phyloP scores from a whole-genome alignment of 2,888 invertebrate species.

The Harpalus rubripes region DNA sequence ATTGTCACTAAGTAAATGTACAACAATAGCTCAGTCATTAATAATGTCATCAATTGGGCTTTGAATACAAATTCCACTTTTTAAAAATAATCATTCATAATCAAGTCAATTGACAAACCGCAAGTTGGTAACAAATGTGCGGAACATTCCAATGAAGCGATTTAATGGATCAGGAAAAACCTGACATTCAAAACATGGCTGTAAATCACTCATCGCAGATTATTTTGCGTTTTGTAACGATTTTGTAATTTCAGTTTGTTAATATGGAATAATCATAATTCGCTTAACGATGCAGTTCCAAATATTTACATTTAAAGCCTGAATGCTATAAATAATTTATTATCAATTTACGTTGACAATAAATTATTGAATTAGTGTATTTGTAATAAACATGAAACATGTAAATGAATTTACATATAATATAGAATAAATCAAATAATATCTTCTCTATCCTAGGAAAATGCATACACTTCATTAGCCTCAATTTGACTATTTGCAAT shows the following conservation, averaged over 20 bases:
- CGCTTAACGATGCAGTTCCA: background rate
- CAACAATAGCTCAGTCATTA: too few species aligned
- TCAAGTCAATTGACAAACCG: background rate
- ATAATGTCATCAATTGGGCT: too few species aligned
- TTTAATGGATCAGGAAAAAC: background rate
- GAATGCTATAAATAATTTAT: background rate
- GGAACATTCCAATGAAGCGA: background rate
- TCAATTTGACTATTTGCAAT: too few species aligned
- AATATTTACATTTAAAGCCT: background rate
- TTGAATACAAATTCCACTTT: background rate
- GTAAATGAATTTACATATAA: background rate
- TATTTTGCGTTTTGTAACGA: background rate
- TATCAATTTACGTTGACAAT: background rate
- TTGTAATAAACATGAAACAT: background rate
- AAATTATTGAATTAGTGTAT: background rate
- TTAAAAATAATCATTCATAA: constrained; percentile 1
- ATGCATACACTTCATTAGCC: too few species aligned
- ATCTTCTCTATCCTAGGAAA: too few species aligned
- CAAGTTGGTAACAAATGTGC: background rate
- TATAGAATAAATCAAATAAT: background rate
- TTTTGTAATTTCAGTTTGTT: background rate
- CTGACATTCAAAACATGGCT: background rate
- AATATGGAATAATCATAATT: background rate
- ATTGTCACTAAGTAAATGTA: too few species aligned
- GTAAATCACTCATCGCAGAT: background rate